Evolutionary conservation across 2,797 vertebrate genomes (phyloP).

Genomic region (Rhinoraja longicauda): DNA sequence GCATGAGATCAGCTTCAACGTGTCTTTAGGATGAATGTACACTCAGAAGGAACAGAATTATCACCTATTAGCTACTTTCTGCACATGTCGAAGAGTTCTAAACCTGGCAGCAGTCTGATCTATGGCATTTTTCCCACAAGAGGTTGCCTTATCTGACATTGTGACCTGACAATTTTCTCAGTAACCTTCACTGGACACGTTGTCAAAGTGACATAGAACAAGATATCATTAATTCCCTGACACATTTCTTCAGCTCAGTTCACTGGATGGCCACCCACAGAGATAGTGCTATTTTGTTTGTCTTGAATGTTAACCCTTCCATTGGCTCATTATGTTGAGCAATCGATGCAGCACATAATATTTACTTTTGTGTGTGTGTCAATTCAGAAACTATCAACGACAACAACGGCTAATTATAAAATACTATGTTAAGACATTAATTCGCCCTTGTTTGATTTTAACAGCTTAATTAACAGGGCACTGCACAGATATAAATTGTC

Average conservation of each 20-base stretch:
- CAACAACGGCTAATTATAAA: slow-evolving; percentile 5
- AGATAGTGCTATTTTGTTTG: slow-evolving; percentile 38
- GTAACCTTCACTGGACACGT: slow-evolving; percentile 44
- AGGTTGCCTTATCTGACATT: slow-evolving; percentile 32
- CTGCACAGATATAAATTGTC: not conserved
- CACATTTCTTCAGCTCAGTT: slow-evolving; percentile 48
- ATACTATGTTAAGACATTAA: not conserved
- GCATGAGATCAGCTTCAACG: not conserved
- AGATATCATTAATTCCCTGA: slow-evolving; percentile 51
- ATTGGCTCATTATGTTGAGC: not conserved
- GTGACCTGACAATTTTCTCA: slow-evolving; percentile 23
- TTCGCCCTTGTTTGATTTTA: not conserved
- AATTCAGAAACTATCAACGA: not conserved
- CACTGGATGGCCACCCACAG: slow-evolving; percentile 56
- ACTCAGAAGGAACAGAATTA: not conserved
- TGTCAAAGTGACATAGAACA: slow-evolving; percentile 52
- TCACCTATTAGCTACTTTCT: too few relatives aligned
- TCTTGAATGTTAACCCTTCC: not conserved
- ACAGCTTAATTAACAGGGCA: not conserved
- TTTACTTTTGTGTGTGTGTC: not conserved
- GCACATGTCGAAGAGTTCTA: not conserved
- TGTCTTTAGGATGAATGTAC: not conserved
- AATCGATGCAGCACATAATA: not conserved
- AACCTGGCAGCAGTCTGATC: not conserved
- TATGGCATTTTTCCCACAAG: slow-evolving; percentile 7